A percentile compares a stretch with the other conserved stretches of the same genome.
Conservation (phyloP, 2,797 vertebrate genomes). For the Chelidonichthys spinosus region DNA sequence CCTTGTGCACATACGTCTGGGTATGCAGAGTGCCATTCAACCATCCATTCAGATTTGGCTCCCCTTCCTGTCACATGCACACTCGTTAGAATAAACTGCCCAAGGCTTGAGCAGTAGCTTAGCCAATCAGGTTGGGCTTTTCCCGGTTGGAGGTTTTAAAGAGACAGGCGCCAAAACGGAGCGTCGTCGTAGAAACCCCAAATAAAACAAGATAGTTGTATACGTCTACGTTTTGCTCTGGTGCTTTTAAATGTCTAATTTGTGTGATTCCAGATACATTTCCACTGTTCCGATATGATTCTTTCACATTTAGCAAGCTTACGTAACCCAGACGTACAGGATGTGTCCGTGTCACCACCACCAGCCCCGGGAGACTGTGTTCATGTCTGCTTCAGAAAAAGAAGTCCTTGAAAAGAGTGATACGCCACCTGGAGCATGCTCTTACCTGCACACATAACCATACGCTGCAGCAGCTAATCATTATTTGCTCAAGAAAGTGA, state of each 20-base stretch:
- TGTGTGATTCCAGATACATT: neutral
- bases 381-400: conserved; percentile 16
- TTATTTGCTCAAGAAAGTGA: conserved; percentile 27
- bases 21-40: neutral
- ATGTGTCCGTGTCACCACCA: neutral
- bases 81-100: neutral
- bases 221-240: neutral
- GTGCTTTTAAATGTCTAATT: neutral
- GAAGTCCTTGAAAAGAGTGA: neutral
- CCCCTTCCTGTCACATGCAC: neutral
- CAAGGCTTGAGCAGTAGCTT: neutral
- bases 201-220: neutral
- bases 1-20: neutral
- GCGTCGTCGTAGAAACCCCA: neutral
- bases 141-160: neutral
- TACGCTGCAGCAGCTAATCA: conserved; percentile 2
- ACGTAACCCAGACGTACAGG: neutral
- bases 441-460: conserved; percentile 20
- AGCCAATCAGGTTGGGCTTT: neutral
- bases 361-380: neutral
- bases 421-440: neutral
- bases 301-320: neutral
- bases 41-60: neutral
- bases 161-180: neutral
- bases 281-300: neutral